Percentiles rank a stretch among this genome's conserved stretches.
These are phyloP conservation scores for Amphilophus citrinellus DNA, from an alignment of 2,113 vertebrate species.

Conservation along the genomic window DNA sequence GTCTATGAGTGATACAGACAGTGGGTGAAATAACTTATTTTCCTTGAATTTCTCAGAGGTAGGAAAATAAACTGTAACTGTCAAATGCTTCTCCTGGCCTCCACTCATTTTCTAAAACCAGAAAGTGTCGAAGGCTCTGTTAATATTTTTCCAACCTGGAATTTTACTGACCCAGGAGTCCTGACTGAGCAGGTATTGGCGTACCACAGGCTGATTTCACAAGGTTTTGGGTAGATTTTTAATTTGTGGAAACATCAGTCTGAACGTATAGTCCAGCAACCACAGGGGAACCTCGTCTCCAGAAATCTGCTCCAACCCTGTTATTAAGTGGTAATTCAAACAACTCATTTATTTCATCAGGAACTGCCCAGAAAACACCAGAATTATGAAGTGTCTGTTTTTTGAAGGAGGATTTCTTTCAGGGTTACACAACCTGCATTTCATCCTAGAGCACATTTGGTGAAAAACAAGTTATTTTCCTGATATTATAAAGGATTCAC, in stretches of 20 bases:
- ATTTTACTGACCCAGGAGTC: slow-evolving; percentile 59
- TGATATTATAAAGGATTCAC: neutral
- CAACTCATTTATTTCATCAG: slow-evolving; percentile 64
- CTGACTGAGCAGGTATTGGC: slow-evolving; percentile 74
- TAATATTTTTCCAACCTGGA: slow-evolving; percentile 65
- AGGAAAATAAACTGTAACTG: slow-evolving; percentile 33
- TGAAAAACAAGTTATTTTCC: slow-evolving; percentile 10
- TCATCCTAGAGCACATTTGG: neutral
- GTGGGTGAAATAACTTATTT: slow-evolving; percentile 35
- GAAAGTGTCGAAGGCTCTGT: slow-evolving; percentile 40
- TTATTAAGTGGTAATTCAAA: slow-evolving; percentile 72
- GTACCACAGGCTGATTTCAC: slow-evolving; percentile 64
- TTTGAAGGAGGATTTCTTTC: slow-evolving; percentile 5
- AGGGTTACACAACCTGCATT: slow-evolving; percentile 12
- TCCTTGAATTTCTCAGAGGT: slow-evolving; percentile 23
- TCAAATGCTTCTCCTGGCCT: slow-evolving; percentile 15
- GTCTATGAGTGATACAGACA: slow-evolving; percentile 1
- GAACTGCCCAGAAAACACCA: slow-evolving; percentile 42
- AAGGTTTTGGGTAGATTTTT: slow-evolving; percentile 71
- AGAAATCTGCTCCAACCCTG: slow-evolving; percentile 61
- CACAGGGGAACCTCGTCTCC: slow-evolving; percentile 67
- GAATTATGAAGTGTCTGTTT: slow-evolving; percentile 23
- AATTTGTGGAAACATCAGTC: slow-evolving; percentile 70
- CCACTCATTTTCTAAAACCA: slow-evolving; percentile 26
- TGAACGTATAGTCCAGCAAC: slow-evolving; percentile 63